Evolutionary conservation across 2,888 invertebrate genomes (phyloP).

Genomic region (Liposcelis brunnea): DNA sequence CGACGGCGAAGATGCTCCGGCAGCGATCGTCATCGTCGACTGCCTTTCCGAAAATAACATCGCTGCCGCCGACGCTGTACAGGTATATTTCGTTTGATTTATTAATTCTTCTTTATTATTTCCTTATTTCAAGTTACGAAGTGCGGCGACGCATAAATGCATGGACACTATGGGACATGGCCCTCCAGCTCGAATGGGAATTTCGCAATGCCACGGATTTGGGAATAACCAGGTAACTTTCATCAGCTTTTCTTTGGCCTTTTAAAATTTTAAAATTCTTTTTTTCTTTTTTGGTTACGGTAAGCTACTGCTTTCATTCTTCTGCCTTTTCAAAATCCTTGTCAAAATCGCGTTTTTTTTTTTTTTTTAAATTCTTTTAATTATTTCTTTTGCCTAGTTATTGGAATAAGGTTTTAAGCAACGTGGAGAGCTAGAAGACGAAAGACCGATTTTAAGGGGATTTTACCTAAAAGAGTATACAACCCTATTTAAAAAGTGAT

Average conservation of each 20-base stretch:
- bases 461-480: no score
- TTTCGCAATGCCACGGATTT: constrained; percentile 81
- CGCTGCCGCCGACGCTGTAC: constrained; percentile 10
- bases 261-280: constrained; percentile 4
- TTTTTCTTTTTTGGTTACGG: constrained; percentile 2
- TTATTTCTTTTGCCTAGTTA: neutral
- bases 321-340: no score
- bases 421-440: no score
- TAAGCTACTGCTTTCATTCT: no score
- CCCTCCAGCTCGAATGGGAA: constrained; percentile 80
- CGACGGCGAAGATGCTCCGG: constrained; percentile 1
- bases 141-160: constrained; percentile 63
- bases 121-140: constrained; percentile 38
- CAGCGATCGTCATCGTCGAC: neutral
- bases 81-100: constrained; percentile 1
- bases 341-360: no score
- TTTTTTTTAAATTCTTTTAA: constrained; percentile 1
- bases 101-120: constrained; percentile 8
- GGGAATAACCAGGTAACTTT: constrained; percentile 81
- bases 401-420: neutral
- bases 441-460: no score
- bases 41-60: constrained; percentile 8
- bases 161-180: constrained; percentile 87
- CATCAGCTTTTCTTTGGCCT: no score
- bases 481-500: no score